Percentiles rank a stretch among this genome's conserved stretches.
These are phyloP conservation scores for Eumeta japonica DNA, from an alignment of 1,140 invertebrate species.

Conservation along the genomic window DNA sequence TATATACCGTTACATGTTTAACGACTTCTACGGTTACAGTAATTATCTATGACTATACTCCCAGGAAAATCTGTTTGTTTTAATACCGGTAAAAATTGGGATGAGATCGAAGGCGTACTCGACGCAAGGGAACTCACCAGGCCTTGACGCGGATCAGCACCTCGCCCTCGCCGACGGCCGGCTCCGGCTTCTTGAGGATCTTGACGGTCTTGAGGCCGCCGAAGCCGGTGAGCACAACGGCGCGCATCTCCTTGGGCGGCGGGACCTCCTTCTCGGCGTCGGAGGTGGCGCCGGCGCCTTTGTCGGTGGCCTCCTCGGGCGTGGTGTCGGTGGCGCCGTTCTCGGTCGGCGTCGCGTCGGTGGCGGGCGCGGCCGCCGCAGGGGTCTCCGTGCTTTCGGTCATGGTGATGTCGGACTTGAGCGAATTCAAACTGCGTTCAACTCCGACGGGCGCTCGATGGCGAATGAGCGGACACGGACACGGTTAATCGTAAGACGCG, in stretches of 20 bases:
- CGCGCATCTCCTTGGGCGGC: constrained; percentile 77
- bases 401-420: constrained; percentile 22
- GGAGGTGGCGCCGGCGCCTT: constrained; percentile 54
- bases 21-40: neutral
- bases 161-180: constrained; percentile 71
- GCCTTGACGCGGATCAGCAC: constrained; percentile 81
- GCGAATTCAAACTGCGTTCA: neutral
- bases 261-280: constrained; percentile 60
- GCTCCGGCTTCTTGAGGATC: constrained; percentile 76
- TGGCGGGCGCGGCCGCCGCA: constrained; percentile 51
- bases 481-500: constrained; percentile 42
- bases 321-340: constrained; percentile 51
- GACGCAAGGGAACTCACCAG: constrained; percentile 78
- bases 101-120: constrained; percentile 49
- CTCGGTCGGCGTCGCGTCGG: constrained; percentile 49
- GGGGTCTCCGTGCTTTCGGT: constrained; percentile 55
- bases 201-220: constrained; percentile 83
- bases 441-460: neutral
- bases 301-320: constrained; percentile 54
- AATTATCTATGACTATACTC: neutral
- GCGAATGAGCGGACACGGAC: constrained; percentile 30
- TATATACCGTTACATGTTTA: neutral
- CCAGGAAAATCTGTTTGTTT: neutral
- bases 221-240: constrained; percentile 78
- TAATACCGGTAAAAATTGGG: neutral